These are phyloP conservation scores for Eupithecia subumbrata DNA, from an alignment of 2,888 invertebrate species.

Conservation along the genomic window DNA sequence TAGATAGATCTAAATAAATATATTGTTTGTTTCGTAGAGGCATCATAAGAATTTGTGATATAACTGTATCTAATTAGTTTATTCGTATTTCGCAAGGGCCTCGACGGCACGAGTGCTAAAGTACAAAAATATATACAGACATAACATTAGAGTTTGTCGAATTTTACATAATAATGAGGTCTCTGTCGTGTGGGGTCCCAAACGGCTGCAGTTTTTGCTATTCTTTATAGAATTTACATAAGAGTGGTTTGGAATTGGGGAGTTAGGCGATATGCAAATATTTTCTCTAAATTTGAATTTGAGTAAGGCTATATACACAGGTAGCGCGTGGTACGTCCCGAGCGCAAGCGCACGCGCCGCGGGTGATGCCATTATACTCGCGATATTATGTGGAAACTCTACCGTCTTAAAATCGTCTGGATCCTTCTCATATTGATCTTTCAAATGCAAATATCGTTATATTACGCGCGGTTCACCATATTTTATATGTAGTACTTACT, in stretches of 20 bases:
- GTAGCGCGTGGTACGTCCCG: conserved; percentile 56
- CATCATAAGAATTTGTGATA: conserved; percentile 83
- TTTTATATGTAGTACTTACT: conserved; percentile 52
- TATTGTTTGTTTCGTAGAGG: conserved; percentile 82
- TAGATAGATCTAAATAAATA: conserved; percentile 74
- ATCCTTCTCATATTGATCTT: conserved; percentile 69
- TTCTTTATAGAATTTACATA: conserved; percentile 77
- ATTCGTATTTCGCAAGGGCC: conserved; percentile 67
- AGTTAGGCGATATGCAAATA: conserved; percentile 83
- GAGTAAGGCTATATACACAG: conserved; percentile 51
- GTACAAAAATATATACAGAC: conserved; percentile 81
- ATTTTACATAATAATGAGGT: conserved; percentile 74
- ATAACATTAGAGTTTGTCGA: conserved; percentile 73
- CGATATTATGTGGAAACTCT: conserved; percentile 68
- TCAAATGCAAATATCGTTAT: conserved; percentile 77
- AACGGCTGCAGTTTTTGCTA: conserved; percentile 75
- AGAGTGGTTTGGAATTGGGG: conserved; percentile 74
- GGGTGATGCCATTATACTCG: conserved; percentile 63
- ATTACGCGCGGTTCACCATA: conserved; percentile 54
- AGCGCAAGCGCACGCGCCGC: conserved; percentile 71
- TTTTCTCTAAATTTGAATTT: conserved; percentile 76
- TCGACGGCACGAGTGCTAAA: conserved; percentile 58
- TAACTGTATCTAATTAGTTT: conserved; percentile 80
- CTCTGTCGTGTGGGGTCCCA: conserved; percentile 73
- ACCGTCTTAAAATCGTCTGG: conserved; percentile 54